A percentile compares a stretch with the other conserved stretches of the same genome.
Evolutionary conservation across 2,797 vertebrate genomes (phyloP).

Genomic region (Aselliscus stoliczkanus): DNA sequence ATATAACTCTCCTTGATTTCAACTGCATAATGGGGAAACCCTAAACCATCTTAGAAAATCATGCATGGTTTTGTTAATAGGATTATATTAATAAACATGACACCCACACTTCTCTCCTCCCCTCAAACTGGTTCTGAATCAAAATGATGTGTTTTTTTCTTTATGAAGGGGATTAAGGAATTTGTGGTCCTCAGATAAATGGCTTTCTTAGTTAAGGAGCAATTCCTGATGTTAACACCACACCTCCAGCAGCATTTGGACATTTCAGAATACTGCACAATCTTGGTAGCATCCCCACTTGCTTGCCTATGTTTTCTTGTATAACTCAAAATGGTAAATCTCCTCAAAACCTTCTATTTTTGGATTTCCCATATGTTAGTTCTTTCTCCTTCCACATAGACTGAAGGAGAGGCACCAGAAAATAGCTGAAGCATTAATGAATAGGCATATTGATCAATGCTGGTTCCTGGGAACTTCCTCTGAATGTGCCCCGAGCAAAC

Average conservation of each 20-base stretch:
- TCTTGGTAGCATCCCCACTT: not conserved
- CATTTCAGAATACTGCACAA: not conserved
- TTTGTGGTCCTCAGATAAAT: not conserved
- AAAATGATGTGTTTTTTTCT: not conserved
- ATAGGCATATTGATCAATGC: not conserved
- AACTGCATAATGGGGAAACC: not conserved
- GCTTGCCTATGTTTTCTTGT: not conserved
- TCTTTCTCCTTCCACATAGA: not conserved
- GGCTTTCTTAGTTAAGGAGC: not conserved
- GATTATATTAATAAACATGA: constrained; percentile 11
- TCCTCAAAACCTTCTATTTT: constrained; percentile 28
- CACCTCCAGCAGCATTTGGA: not conserved
- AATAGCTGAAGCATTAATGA: not conserved
- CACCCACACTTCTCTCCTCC: not conserved
- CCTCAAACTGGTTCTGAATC: not conserved
- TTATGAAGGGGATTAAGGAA: not conserved
- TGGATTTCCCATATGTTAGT: not conserved
- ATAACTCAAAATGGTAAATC: not conserved
- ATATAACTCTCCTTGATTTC: not conserved
- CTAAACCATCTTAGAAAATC: not conserved
- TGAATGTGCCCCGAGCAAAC: not conserved
- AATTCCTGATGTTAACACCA: not conserved
- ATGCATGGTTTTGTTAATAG: not conserved
- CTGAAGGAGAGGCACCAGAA: not conserved
- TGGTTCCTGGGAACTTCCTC: not conserved